A percentile compares a stretch with the other conserved stretches of the same genome.
These are phyloP conservation scores for Ophioninae sp. DNA, from an alignment of 2,888 invertebrate species.

Conservation along the genomic window DNA sequence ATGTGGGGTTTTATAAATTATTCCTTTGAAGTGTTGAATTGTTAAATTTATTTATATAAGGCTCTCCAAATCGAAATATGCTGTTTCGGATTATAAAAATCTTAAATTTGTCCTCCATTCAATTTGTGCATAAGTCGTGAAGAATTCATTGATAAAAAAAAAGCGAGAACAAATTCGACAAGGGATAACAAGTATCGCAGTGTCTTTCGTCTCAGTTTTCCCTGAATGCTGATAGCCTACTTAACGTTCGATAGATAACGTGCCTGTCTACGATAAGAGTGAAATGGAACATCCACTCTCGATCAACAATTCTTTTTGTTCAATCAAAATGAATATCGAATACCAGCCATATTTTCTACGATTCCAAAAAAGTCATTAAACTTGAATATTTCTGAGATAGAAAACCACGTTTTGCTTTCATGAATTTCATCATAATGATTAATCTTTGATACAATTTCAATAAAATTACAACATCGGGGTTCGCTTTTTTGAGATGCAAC, in stretches of 20 bases:
- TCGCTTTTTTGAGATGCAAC: too few species aligned
- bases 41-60: too few species aligned
- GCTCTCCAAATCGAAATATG: too few species aligned
- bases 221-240: slow-evolving; percentile 72
- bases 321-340: not conserved
- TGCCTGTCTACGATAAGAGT: slow-evolving; percentile 11
- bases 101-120: slow-evolving; percentile 4
- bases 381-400: too few species aligned
- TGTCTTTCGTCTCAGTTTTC: slow-evolving; percentile 21
- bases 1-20: too few species aligned
- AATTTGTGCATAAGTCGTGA: not conserved
- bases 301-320: not conserved
- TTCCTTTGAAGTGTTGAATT: too few species aligned
- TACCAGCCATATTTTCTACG: not conserved
- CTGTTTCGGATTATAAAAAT: not conserved
- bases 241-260: slow-evolving; percentile 68
- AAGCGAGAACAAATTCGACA: not conserved
- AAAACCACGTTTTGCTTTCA: too few species aligned
- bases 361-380: not conserved
- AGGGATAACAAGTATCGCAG: not conserved
- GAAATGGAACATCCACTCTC: not conserved
- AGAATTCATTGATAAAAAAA: not conserved
- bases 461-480: too few species aligned
- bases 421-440: too few species aligned
- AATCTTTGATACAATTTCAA: too few species aligned